Evolutionary conservation across 1,140 invertebrate species (phyloP), one percentile per base, ranked within the genome.

Genomic region (Cataglyphis hispanica): DNA sequence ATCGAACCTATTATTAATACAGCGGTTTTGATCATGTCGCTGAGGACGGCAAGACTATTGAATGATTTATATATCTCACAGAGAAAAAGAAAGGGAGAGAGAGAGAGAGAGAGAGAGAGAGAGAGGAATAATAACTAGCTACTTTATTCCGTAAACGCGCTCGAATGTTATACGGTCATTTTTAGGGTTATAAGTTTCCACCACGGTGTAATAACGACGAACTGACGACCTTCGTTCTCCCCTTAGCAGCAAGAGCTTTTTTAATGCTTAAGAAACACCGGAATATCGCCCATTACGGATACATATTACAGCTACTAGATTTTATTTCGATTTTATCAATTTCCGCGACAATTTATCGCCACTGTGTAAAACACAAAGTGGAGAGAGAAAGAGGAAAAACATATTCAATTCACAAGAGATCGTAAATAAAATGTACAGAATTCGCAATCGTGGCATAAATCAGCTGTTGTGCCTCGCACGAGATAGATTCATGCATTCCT

Each of bases 261-360:
- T 63, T 64, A 16, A 56, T 25, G 50, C 13, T 13, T 37, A 43
- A 72, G 50, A 72, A 81, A 72, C 66, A 81, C 50, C 7, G 67
- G 31, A 11, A 70, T 70, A 80, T 80, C n/a, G 63, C 22, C 31
- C 46, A 80, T 80, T 34, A 66, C 50, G 6, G 0, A 1, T n/a
- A 70, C 22, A 27, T 78, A 77, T 10, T 7, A 16, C 43, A 34
- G 16, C 4, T 53, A 46, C 34, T 69, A 53, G 37, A 56, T 81
- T 88, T 86, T 86, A 88, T 88, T 88, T 37, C 76, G 46, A 61
- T 87, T 87, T 86, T 69, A 88, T 84, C 34, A 77, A 84, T 87
- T 64, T 31, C 5, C 22, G 31, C 27, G 16, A 27, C 13, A 56
- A 58, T 76, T 86, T 76, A 86, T 61, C 25, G 85, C 60, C 8